phyloP scores from a whole-genome alignment of 1,140 invertebrate species.

The Drosophila ambigua region DNA sequence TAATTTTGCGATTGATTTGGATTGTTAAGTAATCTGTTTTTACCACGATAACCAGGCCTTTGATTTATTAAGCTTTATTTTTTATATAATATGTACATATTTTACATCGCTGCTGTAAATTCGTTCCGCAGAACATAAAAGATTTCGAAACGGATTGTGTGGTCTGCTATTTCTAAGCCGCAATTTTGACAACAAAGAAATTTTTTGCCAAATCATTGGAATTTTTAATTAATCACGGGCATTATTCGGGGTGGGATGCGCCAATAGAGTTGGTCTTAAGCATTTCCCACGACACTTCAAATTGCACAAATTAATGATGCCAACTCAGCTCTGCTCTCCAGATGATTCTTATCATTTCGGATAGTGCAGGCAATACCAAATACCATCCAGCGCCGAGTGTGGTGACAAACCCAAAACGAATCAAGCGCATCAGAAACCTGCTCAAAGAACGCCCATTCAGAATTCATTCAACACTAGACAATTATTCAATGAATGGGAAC shows the following conservation, averaged over 20 bases:
- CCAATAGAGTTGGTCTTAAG: not conserved
- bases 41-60: too few species aligned
- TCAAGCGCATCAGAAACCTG: constrained; percentile 65
- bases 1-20: too few species aligned
- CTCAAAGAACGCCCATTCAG: constrained; percentile 20
- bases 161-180: constrained; percentile 48
- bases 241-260: not conserved
- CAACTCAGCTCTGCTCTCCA: constrained; percentile 30
- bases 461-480: constrained; percentile 55
- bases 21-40: too few species aligned
- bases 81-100: not conserved
- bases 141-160: constrained; percentile 44
- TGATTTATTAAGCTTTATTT: not conserved
- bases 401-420: constrained; percentile 52
- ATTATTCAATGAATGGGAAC: constrained; percentile 59
- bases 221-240: constrained; percentile 60
- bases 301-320: constrained; percentile 51
- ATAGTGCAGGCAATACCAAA: constrained; percentile 46
- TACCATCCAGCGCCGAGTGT: constrained; percentile 28
- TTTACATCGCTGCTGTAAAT: not conserved
- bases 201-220: constrained; percentile 46
- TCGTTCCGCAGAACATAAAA: constrained; percentile 9
- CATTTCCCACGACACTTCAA: constrained; percentile 71
- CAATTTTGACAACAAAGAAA: constrained; percentile 19
- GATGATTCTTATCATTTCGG: constrained; percentile 38